phyloP scores from a whole-genome alignment of 1,140 invertebrate species.

The Sarcophaga peregrina region DNA sequence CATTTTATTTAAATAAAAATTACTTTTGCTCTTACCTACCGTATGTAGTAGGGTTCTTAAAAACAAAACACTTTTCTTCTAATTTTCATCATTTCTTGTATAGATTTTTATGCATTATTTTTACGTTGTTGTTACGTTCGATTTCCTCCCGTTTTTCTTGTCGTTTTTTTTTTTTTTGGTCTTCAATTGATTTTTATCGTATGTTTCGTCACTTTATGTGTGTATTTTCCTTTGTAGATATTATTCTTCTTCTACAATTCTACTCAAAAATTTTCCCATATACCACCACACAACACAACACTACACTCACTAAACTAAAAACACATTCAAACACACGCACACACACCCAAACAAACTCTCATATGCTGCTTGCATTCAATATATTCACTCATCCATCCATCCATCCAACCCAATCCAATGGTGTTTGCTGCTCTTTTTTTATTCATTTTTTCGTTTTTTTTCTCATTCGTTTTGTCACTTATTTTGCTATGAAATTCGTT shows the following conservation, averaged over 20 bases:
- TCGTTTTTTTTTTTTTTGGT: background rate
- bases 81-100: too few species aligned
- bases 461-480: background rate
- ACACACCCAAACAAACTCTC: background rate
- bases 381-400: background rate
- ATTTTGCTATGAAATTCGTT: background rate
- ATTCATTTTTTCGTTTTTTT: background rate
- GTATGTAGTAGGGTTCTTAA: too few species aligned
- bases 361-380: background rate
- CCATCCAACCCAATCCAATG: background rate
- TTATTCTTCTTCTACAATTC: background rate
- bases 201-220: slow-evolving; percentile 4
- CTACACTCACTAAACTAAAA: too few species aligned
- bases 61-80: too few species aligned
- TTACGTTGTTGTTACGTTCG: too few species aligned
- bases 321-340: background rate
- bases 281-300: too few species aligned
- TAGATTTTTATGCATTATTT: too few species aligned
- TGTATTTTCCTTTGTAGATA: background rate
- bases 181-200: slow-evolving; percentile 20
- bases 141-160: too few species aligned
- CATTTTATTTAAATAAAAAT: too few species aligned
- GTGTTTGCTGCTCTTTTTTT: slow-evolving; percentile 2
- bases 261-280: background rate
- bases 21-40: too few species aligned